These are phyloP conservation scores for Cactoblastis cactorum DNA, from an alignment of 2,888 invertebrate species.

Conservation along the genomic window DNA sequence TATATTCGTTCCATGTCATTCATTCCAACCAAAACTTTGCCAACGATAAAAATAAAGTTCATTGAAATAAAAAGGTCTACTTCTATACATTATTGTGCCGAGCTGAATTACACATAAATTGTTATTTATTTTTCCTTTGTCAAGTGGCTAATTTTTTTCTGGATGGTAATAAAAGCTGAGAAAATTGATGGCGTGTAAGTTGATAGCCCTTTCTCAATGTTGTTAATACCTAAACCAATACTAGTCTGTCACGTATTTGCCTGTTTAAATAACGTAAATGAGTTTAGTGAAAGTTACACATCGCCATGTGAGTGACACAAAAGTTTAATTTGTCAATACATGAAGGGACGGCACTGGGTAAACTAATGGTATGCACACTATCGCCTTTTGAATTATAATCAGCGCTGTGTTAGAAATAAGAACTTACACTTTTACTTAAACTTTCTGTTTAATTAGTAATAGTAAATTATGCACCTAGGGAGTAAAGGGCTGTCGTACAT, in stretches of 20 bases:
- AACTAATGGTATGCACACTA: not conserved
- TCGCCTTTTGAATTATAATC: not conserved
- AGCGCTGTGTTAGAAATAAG: not conserved
- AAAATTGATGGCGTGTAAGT: constrained; percentile 14
- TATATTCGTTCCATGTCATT: no score
- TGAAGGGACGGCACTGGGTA: constrained; percentile 15
- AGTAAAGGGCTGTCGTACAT: no score
- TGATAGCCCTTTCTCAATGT: constrained; percentile 13
- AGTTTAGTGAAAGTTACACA: constrained; percentile 44
- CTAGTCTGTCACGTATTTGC: constrained; percentile 6
- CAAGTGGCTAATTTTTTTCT: not conserved
- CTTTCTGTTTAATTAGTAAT: constrained; percentile 19
- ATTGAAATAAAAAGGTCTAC: not conserved
- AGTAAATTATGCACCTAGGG: no score
- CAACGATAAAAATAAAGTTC: not conserved
- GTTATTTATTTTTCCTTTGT: constrained; percentile 15
- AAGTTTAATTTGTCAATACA: constrained; percentile 42
- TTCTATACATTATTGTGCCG: not conserved
- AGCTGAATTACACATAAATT: not conserved
- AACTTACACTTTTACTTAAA: constrained; percentile 10
- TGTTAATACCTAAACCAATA: constrained; percentile 12
- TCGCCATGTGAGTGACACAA: constrained; percentile 35
- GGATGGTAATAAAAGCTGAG: constrained; percentile 6
- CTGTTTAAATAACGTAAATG: constrained; percentile 37
- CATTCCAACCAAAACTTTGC: no score